A percentile compares a stretch with the other conserved stretches of the same genome.
These are phyloP conservation scores for Piscicola geometra DNA, from an alignment of 2,888 invertebrate genomes.

Conservation along the genomic window DNA sequence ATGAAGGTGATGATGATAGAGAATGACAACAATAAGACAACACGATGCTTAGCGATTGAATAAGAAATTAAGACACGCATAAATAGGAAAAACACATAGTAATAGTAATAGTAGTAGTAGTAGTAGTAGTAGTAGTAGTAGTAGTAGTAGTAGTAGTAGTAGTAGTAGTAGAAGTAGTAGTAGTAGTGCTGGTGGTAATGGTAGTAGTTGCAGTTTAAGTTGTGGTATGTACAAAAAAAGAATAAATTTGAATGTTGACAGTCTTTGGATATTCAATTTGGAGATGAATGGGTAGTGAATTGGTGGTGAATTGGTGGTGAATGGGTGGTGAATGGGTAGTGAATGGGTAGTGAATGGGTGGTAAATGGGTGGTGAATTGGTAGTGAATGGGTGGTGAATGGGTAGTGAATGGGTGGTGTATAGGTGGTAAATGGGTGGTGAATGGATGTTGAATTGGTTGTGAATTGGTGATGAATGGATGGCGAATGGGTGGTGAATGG, in stretches of 20 bases:
- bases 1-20: not conserved
- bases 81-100: not conserved
- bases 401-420: too few species aligned
- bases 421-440: too few species aligned
- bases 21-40: conserved; percentile 1
- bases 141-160: conserved; percentile 9
- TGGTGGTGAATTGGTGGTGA: too few species aligned
- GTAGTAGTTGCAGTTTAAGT: not conserved
- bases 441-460: too few species aligned
- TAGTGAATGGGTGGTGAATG: too few species aligned
- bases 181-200: too few species aligned
- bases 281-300: too few species aligned
- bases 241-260: not conserved
- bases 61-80: not conserved
- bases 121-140: conserved; percentile 9
- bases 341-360: not conserved
- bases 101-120: not conserved
- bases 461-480: too few species aligned
- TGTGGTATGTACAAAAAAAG: conserved; percentile 2
- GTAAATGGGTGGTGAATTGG: too few species aligned
- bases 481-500: too few species aligned
- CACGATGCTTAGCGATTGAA: not conserved
- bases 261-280: too few species aligned
- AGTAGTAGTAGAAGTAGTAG: conserved; percentile 6
- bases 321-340: not conserved